Evolutionary conservation across 1,140 invertebrate species (phyloP).

Genomic region (Leptopilina clavipes): DNA sequence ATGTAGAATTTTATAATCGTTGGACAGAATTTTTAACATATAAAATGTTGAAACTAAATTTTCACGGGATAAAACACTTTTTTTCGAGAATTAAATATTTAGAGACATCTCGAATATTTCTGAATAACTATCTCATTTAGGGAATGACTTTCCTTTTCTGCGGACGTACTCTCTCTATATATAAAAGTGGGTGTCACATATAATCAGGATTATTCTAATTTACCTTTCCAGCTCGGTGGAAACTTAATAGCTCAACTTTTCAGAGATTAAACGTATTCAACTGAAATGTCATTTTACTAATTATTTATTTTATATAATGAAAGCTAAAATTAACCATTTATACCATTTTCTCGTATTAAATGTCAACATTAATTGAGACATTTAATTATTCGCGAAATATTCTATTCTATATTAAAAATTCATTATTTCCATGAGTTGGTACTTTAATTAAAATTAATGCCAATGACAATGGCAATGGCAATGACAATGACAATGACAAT

Average conservation of each 20-base stretch:
- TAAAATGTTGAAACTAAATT: too few species aligned
- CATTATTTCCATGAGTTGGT: too few species aligned
- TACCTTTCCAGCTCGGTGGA: background rate
- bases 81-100: too few species aligned
- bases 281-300: background rate
- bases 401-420: too few species aligned
- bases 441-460: too few species aligned
- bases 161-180: background rate
- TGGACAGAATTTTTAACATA: too few species aligned
- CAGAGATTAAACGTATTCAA: background rate
- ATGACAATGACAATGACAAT: too few species aligned
- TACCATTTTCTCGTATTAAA: background rate
- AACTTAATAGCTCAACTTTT: constrained; percentile 5
- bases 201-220: constrained; percentile 28
- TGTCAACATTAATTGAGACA: background rate
- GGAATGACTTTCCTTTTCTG: background rate
- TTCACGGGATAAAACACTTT: too few species aligned
- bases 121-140: background rate
- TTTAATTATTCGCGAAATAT: background rate
- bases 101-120: background rate
- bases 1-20: too few species aligned
- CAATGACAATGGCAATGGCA: too few species aligned
- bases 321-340: background rate
- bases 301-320: background rate
- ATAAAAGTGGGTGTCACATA: background rate